A percentile compares a stretch with the other conserved stretches of the same genome.
These are phyloP conservation scores for Oncorhynchus clarkii DNA, from an alignment of 2,113 vertebrate genomes.

Conservation along the genomic window DNA sequence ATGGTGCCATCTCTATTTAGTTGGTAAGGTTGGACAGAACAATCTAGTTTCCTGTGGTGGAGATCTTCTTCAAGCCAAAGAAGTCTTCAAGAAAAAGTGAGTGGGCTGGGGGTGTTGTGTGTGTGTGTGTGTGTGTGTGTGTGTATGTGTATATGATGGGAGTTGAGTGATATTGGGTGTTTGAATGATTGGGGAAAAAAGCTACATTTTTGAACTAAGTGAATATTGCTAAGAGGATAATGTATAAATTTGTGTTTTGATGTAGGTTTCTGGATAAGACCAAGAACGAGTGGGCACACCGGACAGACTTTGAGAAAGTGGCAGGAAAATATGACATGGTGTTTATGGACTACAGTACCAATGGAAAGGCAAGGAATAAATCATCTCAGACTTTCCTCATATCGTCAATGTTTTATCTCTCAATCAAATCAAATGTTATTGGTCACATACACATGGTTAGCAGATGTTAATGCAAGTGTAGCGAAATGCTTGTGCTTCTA, in stretches of 20 bases:
- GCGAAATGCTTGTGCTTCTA: no score
- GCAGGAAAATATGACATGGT: conserved; percentile 87
- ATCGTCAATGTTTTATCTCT: neutral
- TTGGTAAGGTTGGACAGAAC: conserved; percentile 85
- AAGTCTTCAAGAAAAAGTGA: conserved; percentile 85
- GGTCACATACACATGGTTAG: no score
- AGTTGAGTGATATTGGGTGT: neutral
- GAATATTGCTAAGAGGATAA: no score
- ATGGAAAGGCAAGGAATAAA: conserved; percentile 51
- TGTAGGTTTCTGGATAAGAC: conserved; percentile 87
- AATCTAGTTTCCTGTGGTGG: conserved; percentile 72
- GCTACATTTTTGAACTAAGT: no score
- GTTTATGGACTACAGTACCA: conserved; percentile 79
- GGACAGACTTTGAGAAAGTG: conserved; percentile 79
- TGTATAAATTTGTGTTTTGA: conserved; percentile 11
- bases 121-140: neutral
- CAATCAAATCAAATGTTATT: neutral
- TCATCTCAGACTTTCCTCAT: neutral
- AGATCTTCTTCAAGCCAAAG: conserved; percentile 83
- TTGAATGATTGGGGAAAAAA: neutral
- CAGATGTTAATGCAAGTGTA: no score
- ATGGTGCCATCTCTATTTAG: conserved; percentile 51
- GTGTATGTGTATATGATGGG: neutral
- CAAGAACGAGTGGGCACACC: conserved; percentile 82
- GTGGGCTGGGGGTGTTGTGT: conserved; percentile 29